A percentile compares a stretch with the other conserved stretches of the same genome.
These are phyloP conservation scores for Aix galericulata DNA, from an alignment of 2,113 vertebrate genomes.

Conservation along the genomic window DNA sequence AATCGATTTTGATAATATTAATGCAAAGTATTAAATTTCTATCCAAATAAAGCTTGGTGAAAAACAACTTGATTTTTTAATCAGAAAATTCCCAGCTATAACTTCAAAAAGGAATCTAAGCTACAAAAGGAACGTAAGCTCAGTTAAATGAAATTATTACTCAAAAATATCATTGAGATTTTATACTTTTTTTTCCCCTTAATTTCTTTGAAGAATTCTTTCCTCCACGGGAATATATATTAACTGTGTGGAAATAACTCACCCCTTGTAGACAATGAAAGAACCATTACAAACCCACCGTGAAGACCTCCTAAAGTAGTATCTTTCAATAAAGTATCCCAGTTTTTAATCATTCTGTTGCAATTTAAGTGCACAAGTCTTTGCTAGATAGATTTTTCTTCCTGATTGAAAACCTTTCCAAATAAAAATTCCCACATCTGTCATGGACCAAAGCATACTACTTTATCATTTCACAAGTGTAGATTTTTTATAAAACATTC, in stretches of 20 bases:
- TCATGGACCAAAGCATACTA: conserved; percentile 17
- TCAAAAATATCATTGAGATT: no score
- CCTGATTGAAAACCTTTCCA: neutral
- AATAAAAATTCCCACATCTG: neutral
- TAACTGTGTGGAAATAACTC: neutral
- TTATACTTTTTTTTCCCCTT: neutral
- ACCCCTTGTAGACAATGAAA: neutral
- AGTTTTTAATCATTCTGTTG: neutral
- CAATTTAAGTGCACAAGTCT: neutral
- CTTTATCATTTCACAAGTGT: conserved; percentile 61
- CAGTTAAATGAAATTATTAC: neutral
- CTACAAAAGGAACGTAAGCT: neutral
- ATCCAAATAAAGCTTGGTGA: neutral
- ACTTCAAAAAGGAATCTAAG: neutral
- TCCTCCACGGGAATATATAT: neutral
- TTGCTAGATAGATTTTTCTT: neutral
- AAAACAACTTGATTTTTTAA: neutral
- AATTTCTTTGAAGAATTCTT: neutral
- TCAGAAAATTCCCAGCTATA: neutral
- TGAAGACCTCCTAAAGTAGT: neutral
- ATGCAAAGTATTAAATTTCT: neutral
- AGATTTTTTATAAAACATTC: neutral
- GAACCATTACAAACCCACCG: neutral
- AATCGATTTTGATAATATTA: neutral
- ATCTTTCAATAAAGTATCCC: neutral